These are phyloP conservation scores for Listrodromus nycthemerus DNA, from an alignment of 2,888 invertebrate species.

Conservation along the genomic window DNA sequence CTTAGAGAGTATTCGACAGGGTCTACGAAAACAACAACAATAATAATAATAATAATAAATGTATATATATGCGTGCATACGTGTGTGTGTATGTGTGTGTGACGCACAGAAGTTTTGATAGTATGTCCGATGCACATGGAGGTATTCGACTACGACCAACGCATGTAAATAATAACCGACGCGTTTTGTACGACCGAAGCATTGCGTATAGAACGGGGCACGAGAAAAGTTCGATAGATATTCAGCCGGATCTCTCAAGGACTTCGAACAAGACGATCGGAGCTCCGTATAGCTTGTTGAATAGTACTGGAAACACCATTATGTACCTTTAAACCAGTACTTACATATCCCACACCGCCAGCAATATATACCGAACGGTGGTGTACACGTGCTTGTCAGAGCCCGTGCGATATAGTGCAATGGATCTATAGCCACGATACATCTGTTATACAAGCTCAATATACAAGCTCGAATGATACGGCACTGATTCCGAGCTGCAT, in stretches of 20 bases:
- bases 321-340: constrained; percentile 13
- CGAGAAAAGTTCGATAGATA: constrained; percentile 35
- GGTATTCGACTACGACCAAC: not conserved
- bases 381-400: constrained; percentile 35
- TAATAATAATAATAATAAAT: not conserved
- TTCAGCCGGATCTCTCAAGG: constrained; percentile 52
- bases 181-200: not conserved
- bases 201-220: not conserved
- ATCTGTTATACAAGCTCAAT: constrained; percentile 50
- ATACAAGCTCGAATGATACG: constrained; percentile 15
- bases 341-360: constrained; percentile 12
- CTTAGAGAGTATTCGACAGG: not conserved
- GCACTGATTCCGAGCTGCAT: constrained; percentile 7
- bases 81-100: not conserved
- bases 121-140: not conserved
- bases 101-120: not conserved
- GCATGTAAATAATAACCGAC: constrained; percentile 38
- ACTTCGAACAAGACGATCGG: constrained; percentile 35
- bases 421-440: constrained; percentile 43
- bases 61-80: not conserved
- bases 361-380: constrained; percentile 12
- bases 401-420: constrained; percentile 32
- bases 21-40: not conserved
- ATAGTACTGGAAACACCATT: constrained; percentile 34
- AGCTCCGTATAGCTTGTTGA: constrained; percentile 25